These are phyloP conservation scores for Napeogenes sylphis DNA, from an alignment of 2,888 invertebrate genomes.

Conservation along the genomic window DNA sequence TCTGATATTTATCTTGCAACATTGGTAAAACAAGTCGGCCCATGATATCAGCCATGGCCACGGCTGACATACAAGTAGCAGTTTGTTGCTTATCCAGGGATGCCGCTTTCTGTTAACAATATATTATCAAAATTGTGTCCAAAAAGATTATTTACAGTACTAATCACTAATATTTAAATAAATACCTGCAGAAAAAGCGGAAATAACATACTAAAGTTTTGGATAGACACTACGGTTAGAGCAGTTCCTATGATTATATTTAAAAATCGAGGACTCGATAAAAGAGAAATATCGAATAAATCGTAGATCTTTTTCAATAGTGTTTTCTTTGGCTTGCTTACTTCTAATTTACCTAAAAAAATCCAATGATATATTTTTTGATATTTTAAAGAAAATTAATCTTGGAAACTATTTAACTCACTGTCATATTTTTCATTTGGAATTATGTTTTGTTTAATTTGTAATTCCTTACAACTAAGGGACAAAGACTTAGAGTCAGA, in stretches of 20 bases:
- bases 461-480: constrained; percentile 48
- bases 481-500: constrained; percentile 40
- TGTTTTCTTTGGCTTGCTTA: constrained; percentile 34
- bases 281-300: constrained; percentile 80
- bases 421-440: constrained; percentile 44
- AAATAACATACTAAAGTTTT: constrained; percentile 83
- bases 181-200: constrained; percentile 81
- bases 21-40: constrained; percentile 81
- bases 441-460: constrained; percentile 33
- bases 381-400: neutral
- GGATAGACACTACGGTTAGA: constrained; percentile 81
- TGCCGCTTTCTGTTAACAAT: constrained; percentile 56
- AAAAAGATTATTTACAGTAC: neutral
- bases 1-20: constrained; percentile 78
- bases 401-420: constrained; percentile 30
- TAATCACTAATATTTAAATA: constrained; percentile 8
- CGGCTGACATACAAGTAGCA: constrained; percentile 83
- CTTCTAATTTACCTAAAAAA: constrained; percentile 40
- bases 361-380: constrained; percentile 10
- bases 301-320: constrained; percentile 55
- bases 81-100: constrained; percentile 71
- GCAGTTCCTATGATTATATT: constrained; percentile 83
- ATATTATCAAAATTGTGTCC: constrained; percentile 6
- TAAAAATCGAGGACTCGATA: constrained; percentile 80
- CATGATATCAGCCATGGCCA: constrained; percentile 81